Evolutionary conservation across 2,888 invertebrate genomes (phyloP).

Genomic region (Gymnocheta viridis): DNA sequence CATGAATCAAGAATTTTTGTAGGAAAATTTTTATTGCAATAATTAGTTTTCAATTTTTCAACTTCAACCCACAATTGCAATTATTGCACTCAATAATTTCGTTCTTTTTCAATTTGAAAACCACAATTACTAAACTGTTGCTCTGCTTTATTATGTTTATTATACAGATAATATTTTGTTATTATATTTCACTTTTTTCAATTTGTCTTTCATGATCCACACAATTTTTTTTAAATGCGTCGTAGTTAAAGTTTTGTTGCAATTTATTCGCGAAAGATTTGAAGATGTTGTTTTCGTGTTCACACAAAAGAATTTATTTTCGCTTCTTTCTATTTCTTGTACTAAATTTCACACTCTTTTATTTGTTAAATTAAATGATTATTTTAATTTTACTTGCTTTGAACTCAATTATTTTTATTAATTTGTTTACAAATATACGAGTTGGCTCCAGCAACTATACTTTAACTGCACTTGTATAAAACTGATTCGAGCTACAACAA

Average conservation of each 20-base stretch:
- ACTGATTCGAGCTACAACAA: constrained; percentile 53
- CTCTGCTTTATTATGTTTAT: constrained; percentile 39
- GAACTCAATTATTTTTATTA: constrained; percentile 30
- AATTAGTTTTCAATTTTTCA: not conserved
- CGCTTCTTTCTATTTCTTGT: constrained; percentile 25
- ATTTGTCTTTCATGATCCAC: constrained; percentile 44
- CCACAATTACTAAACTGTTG: constrained; percentile 46
- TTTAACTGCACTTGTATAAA: constrained; percentile 51
- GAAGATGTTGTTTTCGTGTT: constrained; percentile 8
- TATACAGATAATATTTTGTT: constrained; percentile 3
- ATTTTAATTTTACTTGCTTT: constrained; percentile 15
- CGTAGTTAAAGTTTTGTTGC: constrained; percentile 60
- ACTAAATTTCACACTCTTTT: constrained; percentile 37
- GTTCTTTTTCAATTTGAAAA: constrained; percentile 15
- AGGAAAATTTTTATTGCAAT: constrained; percentile 41
- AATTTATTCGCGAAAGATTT: constrained; percentile 46
- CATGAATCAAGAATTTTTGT: constrained; percentile 36
- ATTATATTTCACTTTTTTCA: constrained; percentile 13
- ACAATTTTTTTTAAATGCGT: constrained; percentile 62
- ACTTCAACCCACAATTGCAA: constrained; percentile 47
- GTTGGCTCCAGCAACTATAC: constrained; percentile 31
- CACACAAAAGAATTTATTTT: constrained; percentile 45
- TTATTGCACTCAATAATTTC: constrained; percentile 35
- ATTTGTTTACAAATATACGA: constrained; percentile 49
- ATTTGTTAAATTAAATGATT: constrained; percentile 46